Base-by-base conservation (phyloP, 2,113 vertebrate species). In the Callionymus lyra region DNA sequence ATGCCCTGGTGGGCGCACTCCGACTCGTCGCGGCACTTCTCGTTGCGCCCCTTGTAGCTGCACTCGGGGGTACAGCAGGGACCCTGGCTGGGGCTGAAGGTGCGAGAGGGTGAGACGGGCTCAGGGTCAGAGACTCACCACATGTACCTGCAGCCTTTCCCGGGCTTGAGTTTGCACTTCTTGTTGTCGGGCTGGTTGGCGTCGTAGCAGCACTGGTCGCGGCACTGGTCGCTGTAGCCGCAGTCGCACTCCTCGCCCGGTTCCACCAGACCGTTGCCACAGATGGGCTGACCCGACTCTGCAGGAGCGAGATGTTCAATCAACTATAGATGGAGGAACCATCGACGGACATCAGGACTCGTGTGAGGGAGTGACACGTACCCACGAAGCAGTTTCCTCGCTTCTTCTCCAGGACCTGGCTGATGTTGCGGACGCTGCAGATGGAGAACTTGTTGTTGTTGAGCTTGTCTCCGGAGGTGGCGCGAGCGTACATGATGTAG, bases 381-480 rank as follows among this genome's bases (percentile, higher is more conserved):
- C 95, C 95, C 16, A 99, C 95, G 68, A 99, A 99, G 68, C 95
- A 99, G 82, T 84, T 91, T 63, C 90, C 87, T 41, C 93, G 90
- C 81, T 97, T 98, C 60, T 98, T 97, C 64, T 98, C 93, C 74
- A 99, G 87, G 60, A 99, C 94, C 79, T 96, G 93, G 75, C 93
- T 98, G 85, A 99, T 99, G 82, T 99, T 99, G 58, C 92, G 86
- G 65, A 99, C 79, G 38, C 95, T 99, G 65, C 95, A 99, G 48
- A 89, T 47, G 19, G 94, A 98, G 76, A 99, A 99, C 62, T 97
- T 97, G 59, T 99, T 98, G 81, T 99, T 99, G 88, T 99, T 97
- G n/a, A 92, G 90, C 58, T 98, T 99, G 83, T 98, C 94, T 47
- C 95, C 95, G 2, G 93, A 97, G 0, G 95, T 99, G 50, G 95